Evolutionary conservation across 1,140 invertebrate genomes (phyloP).

Genomic region (Listronotus oregonensis): DNA sequence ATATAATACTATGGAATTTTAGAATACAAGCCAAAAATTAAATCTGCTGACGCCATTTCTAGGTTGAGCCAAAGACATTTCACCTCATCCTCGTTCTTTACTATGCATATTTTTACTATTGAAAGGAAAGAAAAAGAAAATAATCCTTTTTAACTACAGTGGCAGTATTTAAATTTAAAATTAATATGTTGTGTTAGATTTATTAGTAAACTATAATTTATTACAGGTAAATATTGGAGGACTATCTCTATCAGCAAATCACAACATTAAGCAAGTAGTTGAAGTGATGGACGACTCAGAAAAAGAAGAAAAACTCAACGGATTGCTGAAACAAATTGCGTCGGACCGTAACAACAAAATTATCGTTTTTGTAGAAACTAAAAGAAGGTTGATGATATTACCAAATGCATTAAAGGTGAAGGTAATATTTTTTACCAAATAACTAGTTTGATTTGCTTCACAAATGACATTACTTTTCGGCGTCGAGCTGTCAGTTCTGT

Average conservation of each 20-base stretch:
- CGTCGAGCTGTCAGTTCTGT: neutral
- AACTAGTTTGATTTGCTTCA: constrained; percentile 56
- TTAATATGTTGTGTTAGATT: too few species aligned
- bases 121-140: too few species aligned
- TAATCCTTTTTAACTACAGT: too few species aligned
- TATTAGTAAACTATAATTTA: constrained; percentile 3
- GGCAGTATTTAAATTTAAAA: too few species aligned
- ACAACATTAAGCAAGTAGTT: constrained; percentile 94
- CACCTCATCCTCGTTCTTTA: too few species aligned
- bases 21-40: too few species aligned
- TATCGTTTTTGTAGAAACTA: constrained; percentile 98
- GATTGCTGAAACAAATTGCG: constrained; percentile 83
- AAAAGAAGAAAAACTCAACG: constrained; percentile 81
- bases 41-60: too few species aligned
- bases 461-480: too few species aligned
- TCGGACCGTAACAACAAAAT: constrained; percentile 90
- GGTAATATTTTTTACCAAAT: constrained; percentile 57
- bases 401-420: constrained; percentile 84
- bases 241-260: constrained; percentile 91
- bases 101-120: too few species aligned
- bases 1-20: too few species aligned
- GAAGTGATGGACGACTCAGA: constrained; percentile 92
- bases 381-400: constrained; percentile 95
- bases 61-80: too few species aligned
- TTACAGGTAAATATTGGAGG: constrained; percentile 90